Conservation (phyloP, 2,113 vertebrate species). For the Platanista minor region DNA sequence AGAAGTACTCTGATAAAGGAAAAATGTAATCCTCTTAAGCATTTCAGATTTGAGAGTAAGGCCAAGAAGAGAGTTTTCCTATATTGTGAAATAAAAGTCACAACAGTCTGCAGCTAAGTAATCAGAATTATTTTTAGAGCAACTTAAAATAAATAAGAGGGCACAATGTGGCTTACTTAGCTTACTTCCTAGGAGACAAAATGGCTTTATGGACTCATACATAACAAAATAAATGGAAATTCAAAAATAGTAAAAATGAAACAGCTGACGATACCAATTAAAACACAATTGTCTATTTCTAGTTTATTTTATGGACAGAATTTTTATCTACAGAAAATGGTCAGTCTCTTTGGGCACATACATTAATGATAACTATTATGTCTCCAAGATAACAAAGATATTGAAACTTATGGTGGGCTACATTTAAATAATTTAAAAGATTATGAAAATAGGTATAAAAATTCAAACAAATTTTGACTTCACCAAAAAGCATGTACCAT, state of each 20-base stretch:
- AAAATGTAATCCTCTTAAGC: not conserved
- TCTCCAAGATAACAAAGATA: slow-evolving; percentile 19
- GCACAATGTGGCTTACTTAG: not conserved
- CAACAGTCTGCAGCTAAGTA: not conserved
- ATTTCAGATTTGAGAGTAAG: not conserved
- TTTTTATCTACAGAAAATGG: not conserved
- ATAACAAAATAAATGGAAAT: not conserved
- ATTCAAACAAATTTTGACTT: not conserved
- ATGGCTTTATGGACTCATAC: not conserved
- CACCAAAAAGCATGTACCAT: not conserved
- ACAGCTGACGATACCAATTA: not conserved
- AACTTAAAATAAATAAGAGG: not conserved
- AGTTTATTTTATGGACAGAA: not conserved
- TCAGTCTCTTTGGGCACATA: not conserved
- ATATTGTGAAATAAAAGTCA: not conserved
- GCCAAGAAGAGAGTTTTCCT: not conserved
- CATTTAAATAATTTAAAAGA: slow-evolving; percentile 5
- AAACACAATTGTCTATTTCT: not conserved
- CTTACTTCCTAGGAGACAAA: not conserved
- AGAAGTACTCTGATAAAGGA: not conserved
- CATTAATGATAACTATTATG: not conserved
- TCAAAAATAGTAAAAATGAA: not conserved
- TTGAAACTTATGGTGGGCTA: not conserved
- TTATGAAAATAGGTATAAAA: not conserved
- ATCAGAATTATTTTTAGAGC: not conserved